Percentiles rank a stretch among this genome's conserved stretches.
phyloP scores from a whole-genome alignment of 2,888 invertebrate species.

The Leptura quadrifasciata region DNA sequence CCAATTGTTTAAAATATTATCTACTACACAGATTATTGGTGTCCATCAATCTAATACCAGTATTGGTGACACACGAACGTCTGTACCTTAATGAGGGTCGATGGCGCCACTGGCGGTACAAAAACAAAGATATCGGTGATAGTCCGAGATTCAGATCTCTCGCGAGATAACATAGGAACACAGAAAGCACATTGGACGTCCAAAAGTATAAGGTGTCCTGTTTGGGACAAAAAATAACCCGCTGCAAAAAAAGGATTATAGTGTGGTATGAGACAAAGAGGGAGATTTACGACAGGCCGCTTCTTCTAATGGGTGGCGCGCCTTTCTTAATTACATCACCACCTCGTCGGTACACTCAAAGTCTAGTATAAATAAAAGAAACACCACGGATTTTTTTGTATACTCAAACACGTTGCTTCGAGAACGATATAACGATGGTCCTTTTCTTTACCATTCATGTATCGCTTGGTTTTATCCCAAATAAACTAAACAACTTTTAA shows the following conservation, averaged over 20 bases:
- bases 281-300: slow-evolving; percentile 72
- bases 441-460: slow-evolving; percentile 58
- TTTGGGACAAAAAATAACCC: slow-evolving; percentile 61
- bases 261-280: slow-evolving; percentile 68
- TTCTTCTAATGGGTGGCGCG: slow-evolving; percentile 73
- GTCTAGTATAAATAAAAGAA: slow-evolving; percentile 72
- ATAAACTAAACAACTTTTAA: slow-evolving; percentile 66
- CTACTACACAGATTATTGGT: slow-evolving; percentile 55
- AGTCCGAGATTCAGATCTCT: slow-evolving; percentile 72
- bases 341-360: slow-evolving; percentile 73
- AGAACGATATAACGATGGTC: slow-evolving; percentile 48
- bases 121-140: slow-evolving; percentile 72
- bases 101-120: slow-evolving; percentile 72
- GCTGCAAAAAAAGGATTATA: slow-evolving; percentile 66
- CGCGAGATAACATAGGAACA: slow-evolving; percentile 71
- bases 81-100: slow-evolving; percentile 69
- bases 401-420: slow-evolving; percentile 41
- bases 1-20: slow-evolving; percentile 51
- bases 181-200: slow-evolving; percentile 71
- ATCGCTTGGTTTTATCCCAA: slow-evolving; percentile 59
- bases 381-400: slow-evolving; percentile 68
- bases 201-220: slow-evolving; percentile 68
- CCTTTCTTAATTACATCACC: slow-evolving; percentile 73
- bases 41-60: slow-evolving; percentile 59
- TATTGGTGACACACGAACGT: slow-evolving; percentile 60